Conservation (phyloP, 2,888 invertebrate species). For the Parthenolecanium corni region DNA sequence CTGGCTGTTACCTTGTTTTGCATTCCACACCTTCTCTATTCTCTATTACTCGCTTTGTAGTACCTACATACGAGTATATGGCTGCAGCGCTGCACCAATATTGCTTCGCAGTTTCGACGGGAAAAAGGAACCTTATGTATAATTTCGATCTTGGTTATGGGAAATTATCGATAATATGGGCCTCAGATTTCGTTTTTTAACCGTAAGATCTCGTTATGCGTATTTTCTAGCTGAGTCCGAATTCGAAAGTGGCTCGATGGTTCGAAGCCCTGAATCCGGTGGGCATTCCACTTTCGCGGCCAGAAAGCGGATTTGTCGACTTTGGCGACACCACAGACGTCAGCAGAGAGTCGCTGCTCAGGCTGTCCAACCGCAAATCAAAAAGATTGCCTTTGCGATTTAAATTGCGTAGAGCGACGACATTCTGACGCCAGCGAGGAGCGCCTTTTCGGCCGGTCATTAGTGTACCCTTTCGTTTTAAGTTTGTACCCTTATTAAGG, state of each 20-base stretch:
- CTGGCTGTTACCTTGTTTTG: too few species aligned
- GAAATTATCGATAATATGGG: too few species aligned
- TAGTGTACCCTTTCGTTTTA: conserved; percentile 1
- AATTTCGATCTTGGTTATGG: too few species aligned
- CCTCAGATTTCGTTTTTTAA: too few species aligned
- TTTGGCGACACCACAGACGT: conserved; percentile 43
- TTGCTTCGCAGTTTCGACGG: too few species aligned
- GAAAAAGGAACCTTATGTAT: too few species aligned
- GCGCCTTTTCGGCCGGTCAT: too few species aligned
- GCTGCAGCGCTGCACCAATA: too few species aligned
- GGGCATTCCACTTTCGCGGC: conserved; percentile 47
- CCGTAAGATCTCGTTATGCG: not conserved
- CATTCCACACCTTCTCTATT: too few species aligned
- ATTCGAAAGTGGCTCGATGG: conserved; percentile 70
- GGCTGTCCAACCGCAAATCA: conserved; percentile 58
- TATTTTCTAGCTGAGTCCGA: conserved; percentile 53
- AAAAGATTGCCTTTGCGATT: conserved; percentile 51
- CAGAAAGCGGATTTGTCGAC: conserved; percentile 66
- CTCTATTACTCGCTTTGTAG: too few species aligned
- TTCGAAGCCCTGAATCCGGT: conserved; percentile 51
- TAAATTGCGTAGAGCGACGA: conserved; percentile 59
- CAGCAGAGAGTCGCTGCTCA: conserved; percentile 50
- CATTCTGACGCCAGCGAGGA: too few species aligned
- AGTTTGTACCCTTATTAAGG: not conserved
- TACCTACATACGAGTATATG: too few species aligned